phyloP scores from a whole-genome alignment of 2,797 vertebrate species.

The Lutjanus campechanus region DNA sequence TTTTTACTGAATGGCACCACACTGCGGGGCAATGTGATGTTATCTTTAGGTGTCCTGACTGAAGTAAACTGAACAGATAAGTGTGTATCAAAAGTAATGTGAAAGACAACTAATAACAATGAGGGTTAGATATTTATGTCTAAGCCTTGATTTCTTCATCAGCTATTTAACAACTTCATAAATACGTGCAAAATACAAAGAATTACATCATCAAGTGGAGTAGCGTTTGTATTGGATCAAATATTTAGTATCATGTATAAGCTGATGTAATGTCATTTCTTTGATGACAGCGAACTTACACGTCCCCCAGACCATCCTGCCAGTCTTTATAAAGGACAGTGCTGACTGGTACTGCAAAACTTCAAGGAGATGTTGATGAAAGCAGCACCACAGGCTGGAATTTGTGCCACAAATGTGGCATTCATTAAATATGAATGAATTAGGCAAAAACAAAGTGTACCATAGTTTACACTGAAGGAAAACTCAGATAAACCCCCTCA shows the following conservation, averaged over 20 bases:
- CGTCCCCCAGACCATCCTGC: neutral
- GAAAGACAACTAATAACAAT: neutral
- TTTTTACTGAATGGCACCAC: conserved; percentile 37
- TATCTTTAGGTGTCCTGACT: neutral
- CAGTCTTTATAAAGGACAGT: neutral
- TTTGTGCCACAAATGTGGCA: no score
- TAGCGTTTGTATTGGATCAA: neutral
- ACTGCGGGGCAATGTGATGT: neutral
- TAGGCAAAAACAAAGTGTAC: neutral
- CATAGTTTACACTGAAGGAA: neutral
- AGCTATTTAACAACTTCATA: neutral
- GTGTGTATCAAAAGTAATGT: neutral
- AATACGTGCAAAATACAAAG: neutral
- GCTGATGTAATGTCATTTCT: no score
- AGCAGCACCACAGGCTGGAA: neutral
- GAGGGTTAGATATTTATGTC: neutral
- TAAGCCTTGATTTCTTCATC: neutral
- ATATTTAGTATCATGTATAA: neutral
- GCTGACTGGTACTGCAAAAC: neutral
- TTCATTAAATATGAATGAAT: conserved; percentile 7
- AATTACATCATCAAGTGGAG: neutral
- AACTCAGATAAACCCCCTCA: neutral
- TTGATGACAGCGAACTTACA: no score
- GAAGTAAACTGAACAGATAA: neutral
- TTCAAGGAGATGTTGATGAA: neutral